A percentile compares a stretch with the other conserved stretches of the same genome.
Evolutionary conservation across 2,888 invertebrate genomes (phyloP).

Genomic region (Xestia ashworthii): DNA sequence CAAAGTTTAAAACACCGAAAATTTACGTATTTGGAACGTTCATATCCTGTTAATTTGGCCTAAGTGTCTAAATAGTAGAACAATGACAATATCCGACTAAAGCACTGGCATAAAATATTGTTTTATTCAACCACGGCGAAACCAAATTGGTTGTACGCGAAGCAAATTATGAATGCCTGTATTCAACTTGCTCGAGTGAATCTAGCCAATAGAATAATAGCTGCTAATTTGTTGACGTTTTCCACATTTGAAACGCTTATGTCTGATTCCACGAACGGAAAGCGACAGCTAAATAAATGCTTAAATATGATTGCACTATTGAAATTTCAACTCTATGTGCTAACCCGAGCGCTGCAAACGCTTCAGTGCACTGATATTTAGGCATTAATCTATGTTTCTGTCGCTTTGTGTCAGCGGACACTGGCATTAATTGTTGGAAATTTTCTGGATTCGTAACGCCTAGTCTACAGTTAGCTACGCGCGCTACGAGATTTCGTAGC

Average conservation of each 20-base stretch:
- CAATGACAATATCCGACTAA: conserved; percentile 31
- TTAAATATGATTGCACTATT: background rate
- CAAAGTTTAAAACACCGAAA: background rate
- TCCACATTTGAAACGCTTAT: conserved; percentile 38
- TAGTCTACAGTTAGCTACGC: conserved; percentile 32
- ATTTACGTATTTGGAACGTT: background rate
- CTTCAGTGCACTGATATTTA: background rate
- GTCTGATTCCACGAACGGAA: background rate
- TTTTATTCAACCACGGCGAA: conserved; percentile 7
- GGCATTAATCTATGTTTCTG: background rate
- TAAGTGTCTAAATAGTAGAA: conserved; percentile 1
- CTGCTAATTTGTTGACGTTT: conserved; percentile 26
- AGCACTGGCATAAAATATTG: conserved; percentile 21
- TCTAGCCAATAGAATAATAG: conserved; percentile 29
- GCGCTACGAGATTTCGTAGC: conserved; percentile 53
- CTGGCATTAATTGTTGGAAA: conserved; percentile 16
- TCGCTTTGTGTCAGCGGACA: background rate
- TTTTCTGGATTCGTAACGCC: conserved; percentile 37
- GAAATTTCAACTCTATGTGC: background rate
- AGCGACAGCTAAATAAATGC: background rate
- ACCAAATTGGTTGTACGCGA: conserved; percentile 31
- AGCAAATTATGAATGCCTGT: conserved; percentile 32
- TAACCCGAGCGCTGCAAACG: background rate
- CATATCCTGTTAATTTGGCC: background rate
- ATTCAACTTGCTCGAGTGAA: conserved; percentile 21